These are phyloP conservation scores for Verasper variegatus DNA, from an alignment of 2,113 vertebrate genomes.

Conservation along the genomic window DNA sequence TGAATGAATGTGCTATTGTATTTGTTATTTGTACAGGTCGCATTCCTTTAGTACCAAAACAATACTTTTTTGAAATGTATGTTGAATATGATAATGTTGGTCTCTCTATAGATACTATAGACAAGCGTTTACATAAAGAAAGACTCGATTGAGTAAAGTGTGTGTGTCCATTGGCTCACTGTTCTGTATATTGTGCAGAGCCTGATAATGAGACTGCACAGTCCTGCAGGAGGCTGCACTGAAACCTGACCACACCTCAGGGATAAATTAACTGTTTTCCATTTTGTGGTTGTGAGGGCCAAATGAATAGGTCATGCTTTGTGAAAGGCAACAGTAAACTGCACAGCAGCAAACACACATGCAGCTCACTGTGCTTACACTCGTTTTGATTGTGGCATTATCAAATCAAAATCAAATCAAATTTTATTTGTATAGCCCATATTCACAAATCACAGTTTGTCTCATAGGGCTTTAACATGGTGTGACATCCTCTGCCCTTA, in stretches of 20 bases:
- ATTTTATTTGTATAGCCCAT: no score
- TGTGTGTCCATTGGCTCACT: neutral
- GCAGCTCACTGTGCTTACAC: neutral
- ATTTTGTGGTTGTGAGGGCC: conserved; percentile 25
- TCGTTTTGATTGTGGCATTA: neutral
- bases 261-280: conserved; percentile 53
- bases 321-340: conserved; percentile 5
- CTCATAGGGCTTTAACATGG: no score
- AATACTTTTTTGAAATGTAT: no score
- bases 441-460: no score
- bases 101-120: neutral
- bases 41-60: neutral
- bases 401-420: no score
- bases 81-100: neutral
- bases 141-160: neutral
- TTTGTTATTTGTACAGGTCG: neutral
- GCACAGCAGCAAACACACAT: neutral
- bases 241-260: conserved; percentile 49
- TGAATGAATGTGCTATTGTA: no score
- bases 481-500: no score
- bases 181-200: neutral
- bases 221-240: conserved; percentile 29
- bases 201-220: conserved; percentile 9
- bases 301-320: conserved; percentile 32
- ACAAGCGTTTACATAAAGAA: neutral